phyloP scores from a whole-genome alignment of 2,888 invertebrate genomes.

The Eupithecia tripunctaria region DNA sequence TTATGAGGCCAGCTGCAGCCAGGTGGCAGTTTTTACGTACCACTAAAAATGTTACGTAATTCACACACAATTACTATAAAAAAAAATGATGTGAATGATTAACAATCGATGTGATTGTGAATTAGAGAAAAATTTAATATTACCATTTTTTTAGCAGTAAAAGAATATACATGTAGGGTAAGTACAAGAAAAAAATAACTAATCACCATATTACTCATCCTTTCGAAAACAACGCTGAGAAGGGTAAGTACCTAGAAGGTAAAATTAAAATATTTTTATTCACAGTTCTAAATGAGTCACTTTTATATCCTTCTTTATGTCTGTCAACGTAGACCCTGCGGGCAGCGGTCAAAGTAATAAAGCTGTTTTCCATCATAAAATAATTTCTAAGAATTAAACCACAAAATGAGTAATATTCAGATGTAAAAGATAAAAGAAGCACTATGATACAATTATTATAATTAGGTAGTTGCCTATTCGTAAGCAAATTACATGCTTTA shows the following conservation, averaged over 20 bases:
- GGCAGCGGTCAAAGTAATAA: constrained; percentile 20
- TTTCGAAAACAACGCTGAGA: neutral
- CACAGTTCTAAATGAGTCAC: constrained; percentile 17
- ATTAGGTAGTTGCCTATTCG: constrained; percentile 48
- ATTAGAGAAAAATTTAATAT: neutral
- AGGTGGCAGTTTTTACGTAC: too few species aligned
- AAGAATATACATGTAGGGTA: too few species aligned
- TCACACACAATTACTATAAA: too few species aligned
- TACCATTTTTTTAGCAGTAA: neutral
- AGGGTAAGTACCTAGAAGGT: neutral
- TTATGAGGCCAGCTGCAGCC: too few species aligned
- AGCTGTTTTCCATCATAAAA: constrained; percentile 19
- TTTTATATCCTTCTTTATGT: constrained; percentile 23
- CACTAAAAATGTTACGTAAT: too few species aligned
- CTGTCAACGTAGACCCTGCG: constrained; percentile 4
- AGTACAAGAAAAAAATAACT: too few species aligned
- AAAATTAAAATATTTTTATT: neutral
- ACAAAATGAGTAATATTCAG: constrained; percentile 42
- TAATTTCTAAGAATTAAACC: constrained; percentile 41
- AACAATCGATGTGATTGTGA: too few species aligned
- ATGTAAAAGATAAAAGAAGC: constrained; percentile 59
- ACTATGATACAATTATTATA: constrained; percentile 58
- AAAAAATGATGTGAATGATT: too few species aligned
- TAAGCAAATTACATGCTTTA: constrained; percentile 55
- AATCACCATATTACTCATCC: neutral